Base-by-base conservation (phyloP, 2,888 invertebrate genomes). In the Amphipoea oculea region DNA sequence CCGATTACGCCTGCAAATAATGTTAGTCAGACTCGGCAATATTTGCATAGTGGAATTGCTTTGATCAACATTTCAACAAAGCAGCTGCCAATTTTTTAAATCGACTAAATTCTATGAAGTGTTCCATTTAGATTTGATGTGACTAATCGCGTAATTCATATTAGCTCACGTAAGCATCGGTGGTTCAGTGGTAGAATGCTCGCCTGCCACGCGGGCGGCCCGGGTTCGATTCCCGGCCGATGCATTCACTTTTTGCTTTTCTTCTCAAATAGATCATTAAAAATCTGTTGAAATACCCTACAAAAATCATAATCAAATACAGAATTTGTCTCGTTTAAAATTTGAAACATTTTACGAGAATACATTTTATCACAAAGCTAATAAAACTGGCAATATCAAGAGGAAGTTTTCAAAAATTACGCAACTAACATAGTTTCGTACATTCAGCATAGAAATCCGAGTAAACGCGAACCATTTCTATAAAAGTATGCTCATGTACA, bases 101-200 rank as follows among this genome's bases (percentile, higher is more conserved):
- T 23, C 36, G n/a, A 36, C 14, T 36, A 1, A 51, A 40, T 57
- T 79, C 14, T 68, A 36, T 36, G 36, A 71, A 36, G 60, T 73
- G 20, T 17, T 62, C 6, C 1, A 66, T 20, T 51, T 51, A 42
- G 1, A 14, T 48, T 7, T 54, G 12, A 81, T 66, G 17, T 62
- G 14, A 29, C 0, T 48, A 48, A 78, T 70, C 14, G 4, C 45
- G 2, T 0, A 73, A 78, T 81, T 83, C 45, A 1, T 0, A 0
- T 0, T 0, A 0, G 0, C 0, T 0, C 0, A 0, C 0, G 81
- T 65, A 75, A 96, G 97, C 97, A 97, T 97, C 97, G 97, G 96
- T 97, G 97, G 97, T 97, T 97, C 97, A 97, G 97, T 97, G 97
- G 97, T 97, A 97, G 97, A 97, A 97, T 97, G 97, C 97, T 97